A percentile compares a stretch with the other conserved stretches of the same genome.
Conservation (phyloP, 2,797 vertebrate species). For the Luscinia luscinia region DNA sequence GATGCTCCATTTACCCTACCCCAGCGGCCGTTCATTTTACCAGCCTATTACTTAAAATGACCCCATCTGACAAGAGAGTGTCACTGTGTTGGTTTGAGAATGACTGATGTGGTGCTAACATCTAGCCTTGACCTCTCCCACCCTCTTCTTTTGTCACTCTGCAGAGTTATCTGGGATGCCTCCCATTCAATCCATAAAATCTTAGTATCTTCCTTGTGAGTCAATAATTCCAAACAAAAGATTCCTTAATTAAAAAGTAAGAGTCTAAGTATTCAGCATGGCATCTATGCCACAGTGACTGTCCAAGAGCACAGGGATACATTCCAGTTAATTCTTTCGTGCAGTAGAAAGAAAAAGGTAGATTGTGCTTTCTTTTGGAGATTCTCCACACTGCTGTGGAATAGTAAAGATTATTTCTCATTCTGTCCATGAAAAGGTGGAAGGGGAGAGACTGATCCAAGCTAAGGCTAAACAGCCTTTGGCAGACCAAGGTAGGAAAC, state of each 20-base stretch:
- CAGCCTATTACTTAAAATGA: conserved; percentile 81
- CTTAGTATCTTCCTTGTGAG: conserved; percentile 16
- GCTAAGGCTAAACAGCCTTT: not conserved
- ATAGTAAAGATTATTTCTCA: not conserved
- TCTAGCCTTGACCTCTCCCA: conserved; percentile 85
- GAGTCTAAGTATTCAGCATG: not conserved
- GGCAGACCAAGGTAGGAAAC: not conserved
- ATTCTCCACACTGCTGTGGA: not conserved
- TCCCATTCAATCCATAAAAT: conserved; percentile 61
- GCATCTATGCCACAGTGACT: not conserved
- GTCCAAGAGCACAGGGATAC: not conserved
- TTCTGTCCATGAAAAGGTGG: not conserved
- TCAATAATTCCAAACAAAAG: conserved; percentile 52
- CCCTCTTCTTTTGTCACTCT: conserved; percentile 77
- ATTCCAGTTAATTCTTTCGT: not conserved
- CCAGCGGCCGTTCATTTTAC: conserved; percentile 68
- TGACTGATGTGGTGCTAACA: conserved; percentile 94
- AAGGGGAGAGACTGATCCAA: not conserved
- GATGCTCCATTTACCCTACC: conserved; percentile 77
- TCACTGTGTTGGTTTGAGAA: conserved; percentile 81
- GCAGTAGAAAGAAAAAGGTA: not conserved
- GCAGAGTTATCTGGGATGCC: conserved; percentile 69
- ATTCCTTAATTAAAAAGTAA: conserved; percentile 38
- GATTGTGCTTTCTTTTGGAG: not conserved
- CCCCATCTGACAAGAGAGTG: conserved; percentile 86